Percentiles rank a stretch among this genome's conserved stretches.
These are phyloP conservation scores for Pteria penguin DNA, from an alignment of 2,888 invertebrate genomes.

Conservation along the genomic window DNA sequence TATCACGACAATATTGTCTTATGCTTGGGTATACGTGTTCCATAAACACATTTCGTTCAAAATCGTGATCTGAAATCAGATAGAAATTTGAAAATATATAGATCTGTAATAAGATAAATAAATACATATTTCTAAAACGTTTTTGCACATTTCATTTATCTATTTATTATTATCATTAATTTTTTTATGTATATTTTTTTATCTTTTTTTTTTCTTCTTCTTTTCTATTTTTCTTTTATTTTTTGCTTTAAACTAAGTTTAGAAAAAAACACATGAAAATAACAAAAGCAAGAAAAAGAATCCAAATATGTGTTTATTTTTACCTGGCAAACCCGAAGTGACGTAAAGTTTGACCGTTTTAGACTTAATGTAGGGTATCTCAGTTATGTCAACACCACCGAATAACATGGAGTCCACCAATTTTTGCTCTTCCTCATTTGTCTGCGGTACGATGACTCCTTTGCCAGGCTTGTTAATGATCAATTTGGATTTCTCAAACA, in stretches of 20 bases:
- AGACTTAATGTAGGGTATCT: slow-evolving; percentile 94
- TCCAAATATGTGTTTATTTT: too few species aligned
- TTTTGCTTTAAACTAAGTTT: too few species aligned
- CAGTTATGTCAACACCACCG: slow-evolving; percentile 81
- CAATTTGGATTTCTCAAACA: slow-evolving; percentile 50
- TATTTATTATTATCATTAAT: too few species aligned
- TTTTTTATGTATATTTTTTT: too few species aligned
- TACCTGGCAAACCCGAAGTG: slow-evolving; percentile 97
- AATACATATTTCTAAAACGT: too few species aligned
- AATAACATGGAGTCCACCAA: slow-evolving; percentile 56
- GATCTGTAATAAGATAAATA: too few species aligned
- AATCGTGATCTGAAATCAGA: slow-evolving; percentile 57
- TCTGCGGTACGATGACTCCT: slow-evolving; percentile 57
- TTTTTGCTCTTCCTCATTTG: slow-evolving; percentile 48
- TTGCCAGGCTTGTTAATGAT: slow-evolving; percentile 46
- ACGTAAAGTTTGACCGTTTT: slow-evolving; percentile 98
- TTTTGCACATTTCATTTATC: too few species aligned
- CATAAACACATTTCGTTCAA: slow-evolving; percentile 66
- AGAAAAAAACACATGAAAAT: too few species aligned
- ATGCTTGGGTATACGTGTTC: slow-evolving; percentile 65
- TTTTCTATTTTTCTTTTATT: background rate
- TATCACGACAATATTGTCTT: slow-evolving; percentile 84
- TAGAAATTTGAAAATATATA: background rate
- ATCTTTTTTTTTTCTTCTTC: background rate
- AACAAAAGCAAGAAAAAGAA: too few species aligned